phyloP scores from a whole-genome alignment of 2,113 vertebrate genomes.

The Phasianus colchicus region DNA sequence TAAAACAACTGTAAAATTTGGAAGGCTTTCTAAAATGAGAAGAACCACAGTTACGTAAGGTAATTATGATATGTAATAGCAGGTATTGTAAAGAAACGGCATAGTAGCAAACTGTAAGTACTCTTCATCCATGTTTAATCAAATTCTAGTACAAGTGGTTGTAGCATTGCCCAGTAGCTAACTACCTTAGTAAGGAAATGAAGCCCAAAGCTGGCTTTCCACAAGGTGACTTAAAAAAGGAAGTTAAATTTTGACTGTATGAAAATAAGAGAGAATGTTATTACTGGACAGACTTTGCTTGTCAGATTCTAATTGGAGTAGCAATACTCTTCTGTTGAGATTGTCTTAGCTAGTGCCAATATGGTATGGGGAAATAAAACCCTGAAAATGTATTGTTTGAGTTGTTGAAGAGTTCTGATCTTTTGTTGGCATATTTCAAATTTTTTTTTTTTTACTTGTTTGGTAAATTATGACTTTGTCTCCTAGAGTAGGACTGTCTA shows the following conservation, averaged over 20 bases:
- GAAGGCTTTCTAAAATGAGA: background rate
- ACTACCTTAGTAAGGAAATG: background rate
- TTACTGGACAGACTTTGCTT: background rate
- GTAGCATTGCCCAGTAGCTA: background rate
- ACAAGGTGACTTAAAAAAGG: background rate
- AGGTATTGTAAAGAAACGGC: background rate
- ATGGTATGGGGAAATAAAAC: background rate
- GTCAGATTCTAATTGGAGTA: background rate
- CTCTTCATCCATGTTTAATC: background rate
- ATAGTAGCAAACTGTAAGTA: background rate
- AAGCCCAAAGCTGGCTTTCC: background rate
- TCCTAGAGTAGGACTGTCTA: background rate
- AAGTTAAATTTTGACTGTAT: background rate
- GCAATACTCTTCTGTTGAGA: background rate
- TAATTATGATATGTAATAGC: background rate
- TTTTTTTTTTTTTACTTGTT: background rate
- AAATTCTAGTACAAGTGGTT: background rate
- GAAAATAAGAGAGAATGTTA: background rate
- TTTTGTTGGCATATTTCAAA: no score
- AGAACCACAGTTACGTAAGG: no score
- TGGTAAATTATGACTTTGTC: background rate
- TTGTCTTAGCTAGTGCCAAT: background rate
- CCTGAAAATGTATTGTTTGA: background rate
- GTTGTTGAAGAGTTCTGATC: no score
- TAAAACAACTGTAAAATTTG: background rate